These are phyloP conservation scores for Pheosia gnoma DNA, from an alignment of 2,888 invertebrate species.

Conservation along the genomic window DNA sequence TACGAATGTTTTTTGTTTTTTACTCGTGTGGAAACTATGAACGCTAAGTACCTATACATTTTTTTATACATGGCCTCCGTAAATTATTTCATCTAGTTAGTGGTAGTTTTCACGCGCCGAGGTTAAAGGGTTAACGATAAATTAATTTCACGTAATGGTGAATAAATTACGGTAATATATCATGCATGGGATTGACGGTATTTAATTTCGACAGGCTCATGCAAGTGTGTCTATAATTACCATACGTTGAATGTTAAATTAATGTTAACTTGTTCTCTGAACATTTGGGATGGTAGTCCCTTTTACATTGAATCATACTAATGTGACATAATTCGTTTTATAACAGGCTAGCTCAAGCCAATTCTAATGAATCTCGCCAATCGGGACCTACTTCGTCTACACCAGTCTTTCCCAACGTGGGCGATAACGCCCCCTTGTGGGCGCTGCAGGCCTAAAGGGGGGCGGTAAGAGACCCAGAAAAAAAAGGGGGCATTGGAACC, in stretches of 20 bases:
- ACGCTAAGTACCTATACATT: too few species aligned
- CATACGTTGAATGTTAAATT: slow-evolving; percentile 51
- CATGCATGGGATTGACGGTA: not conserved
- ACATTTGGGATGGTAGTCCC: slow-evolving; percentile 39
- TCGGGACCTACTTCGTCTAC: slow-evolving; percentile 53
- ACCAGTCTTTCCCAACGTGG: too few species aligned
- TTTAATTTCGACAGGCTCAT: slow-evolving; percentile 11
- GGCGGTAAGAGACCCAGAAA: too few species aligned
- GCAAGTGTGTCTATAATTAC: slow-evolving; percentile 27
- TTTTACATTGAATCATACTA: slow-evolving; percentile 56
- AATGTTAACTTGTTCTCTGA: slow-evolving; percentile 29
- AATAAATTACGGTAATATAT: slow-evolving; percentile 26
- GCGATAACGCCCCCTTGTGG: too few species aligned
- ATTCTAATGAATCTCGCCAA: slow-evolving; percentile 45
- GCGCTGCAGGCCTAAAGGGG: too few species aligned
- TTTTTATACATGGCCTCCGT: not conserved
- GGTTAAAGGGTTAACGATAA: slow-evolving; percentile 30
- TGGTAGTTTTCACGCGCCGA: not conserved
- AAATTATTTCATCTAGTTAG: slow-evolving; percentile 5
- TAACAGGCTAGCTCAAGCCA: slow-evolving; percentile 52
- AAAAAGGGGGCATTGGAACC: too few species aligned
- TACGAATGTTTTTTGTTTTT: not conserved
- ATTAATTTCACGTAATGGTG: slow-evolving; percentile 30
- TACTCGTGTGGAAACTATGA: not conserved
- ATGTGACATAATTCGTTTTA: slow-evolving; percentile 16